phyloP scores from a whole-genome alignment of 30 jellyfish, hydroid and myxozoan genomes.

The Cassiopea xamachana region DNA sequence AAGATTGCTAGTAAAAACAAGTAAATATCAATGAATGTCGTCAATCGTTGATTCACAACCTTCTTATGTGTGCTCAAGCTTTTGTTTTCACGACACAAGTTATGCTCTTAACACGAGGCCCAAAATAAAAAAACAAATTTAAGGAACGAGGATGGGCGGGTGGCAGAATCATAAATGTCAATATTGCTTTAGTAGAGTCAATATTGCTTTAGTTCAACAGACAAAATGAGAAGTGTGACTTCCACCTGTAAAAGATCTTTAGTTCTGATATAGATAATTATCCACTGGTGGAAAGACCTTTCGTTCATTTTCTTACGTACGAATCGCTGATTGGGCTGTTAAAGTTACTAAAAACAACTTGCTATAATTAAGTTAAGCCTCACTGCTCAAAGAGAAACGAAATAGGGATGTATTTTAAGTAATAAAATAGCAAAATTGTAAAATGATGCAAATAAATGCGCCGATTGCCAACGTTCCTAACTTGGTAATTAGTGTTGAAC shows the following conservation, averaged over 20 bases:
- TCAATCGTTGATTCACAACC: not conserved
- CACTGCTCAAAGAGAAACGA: too few relatives aligned
- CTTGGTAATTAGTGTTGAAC: too few relatives aligned
- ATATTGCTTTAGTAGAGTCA: constrained; percentile 6
- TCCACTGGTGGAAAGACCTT: too few relatives aligned
- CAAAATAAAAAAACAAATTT: not conserved
- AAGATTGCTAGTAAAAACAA: not conserved
- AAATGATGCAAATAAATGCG: too few relatives aligned
- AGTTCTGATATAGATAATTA: not conserved
- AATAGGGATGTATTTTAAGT: too few relatives aligned
- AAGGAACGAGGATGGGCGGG: constrained; percentile 4
- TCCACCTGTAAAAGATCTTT: constrained; percentile 9
- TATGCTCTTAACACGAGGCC: not conserved
- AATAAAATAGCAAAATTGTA: too few relatives aligned
- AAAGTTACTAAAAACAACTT: too few relatives aligned
- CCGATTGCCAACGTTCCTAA: too few relatives aligned
- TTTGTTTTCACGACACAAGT: not conserved
- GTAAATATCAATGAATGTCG: not conserved
- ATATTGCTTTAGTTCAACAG: not conserved
- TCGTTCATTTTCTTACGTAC: too few relatives aligned
- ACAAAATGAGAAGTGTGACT: constrained; percentile 2
- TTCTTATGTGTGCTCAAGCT: not conserved
- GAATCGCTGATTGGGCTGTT: too few relatives aligned
- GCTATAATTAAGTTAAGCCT: too few relatives aligned
- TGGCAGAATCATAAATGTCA: not conserved